Percentiles rank a stretch among this genome's conserved stretches.
Conservation (phyloP, 2,888 invertebrate species). For the Leptopilina drosophilae region DNA sequence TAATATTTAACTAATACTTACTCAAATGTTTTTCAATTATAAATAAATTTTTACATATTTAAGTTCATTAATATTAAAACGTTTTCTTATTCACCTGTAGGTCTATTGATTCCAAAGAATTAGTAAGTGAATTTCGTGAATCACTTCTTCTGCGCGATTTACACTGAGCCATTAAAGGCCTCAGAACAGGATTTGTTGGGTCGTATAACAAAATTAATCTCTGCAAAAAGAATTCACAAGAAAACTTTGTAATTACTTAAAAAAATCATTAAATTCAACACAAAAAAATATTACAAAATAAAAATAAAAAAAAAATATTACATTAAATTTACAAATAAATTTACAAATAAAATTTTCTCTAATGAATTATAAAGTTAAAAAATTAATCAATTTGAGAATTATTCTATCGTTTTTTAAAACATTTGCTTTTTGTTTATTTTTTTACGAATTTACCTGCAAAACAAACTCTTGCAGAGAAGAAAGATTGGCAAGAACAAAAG, state of each 20-base stretch:
- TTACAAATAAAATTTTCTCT: no score
- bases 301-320: no score
- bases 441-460: slow-evolving; percentile 78
- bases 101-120: slow-evolving; percentile 76
- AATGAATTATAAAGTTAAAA: no score
- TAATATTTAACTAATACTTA: no score
- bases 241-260: background rate
- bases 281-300: no score
- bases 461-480: slow-evolving; percentile 78
- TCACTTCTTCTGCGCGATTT: slow-evolving; percentile 70
- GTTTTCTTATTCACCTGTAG: slow-evolving; percentile 60
- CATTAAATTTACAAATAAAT: no score
- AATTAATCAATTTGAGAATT: background rate
- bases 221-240: slow-evolving; percentile 58
- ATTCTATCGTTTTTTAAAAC: slow-evolving; percentile 16
- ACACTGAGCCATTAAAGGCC: slow-evolving; percentile 77
- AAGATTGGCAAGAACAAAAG: slow-evolving; percentile 79
- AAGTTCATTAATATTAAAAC: no score
- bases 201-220: slow-evolving; percentile 80
- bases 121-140: slow-evolving; percentile 78
- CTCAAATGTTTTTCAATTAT: no score
- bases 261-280: no score
- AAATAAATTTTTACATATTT: no score
- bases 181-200: slow-evolving; percentile 80
- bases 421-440: background rate